Percentiles rank a stretch among this genome's conserved stretches.
These are phyloP conservation scores for Danio choprae DNA, from an alignment of 2,797 vertebrate species.

Conservation along the genomic window DNA sequence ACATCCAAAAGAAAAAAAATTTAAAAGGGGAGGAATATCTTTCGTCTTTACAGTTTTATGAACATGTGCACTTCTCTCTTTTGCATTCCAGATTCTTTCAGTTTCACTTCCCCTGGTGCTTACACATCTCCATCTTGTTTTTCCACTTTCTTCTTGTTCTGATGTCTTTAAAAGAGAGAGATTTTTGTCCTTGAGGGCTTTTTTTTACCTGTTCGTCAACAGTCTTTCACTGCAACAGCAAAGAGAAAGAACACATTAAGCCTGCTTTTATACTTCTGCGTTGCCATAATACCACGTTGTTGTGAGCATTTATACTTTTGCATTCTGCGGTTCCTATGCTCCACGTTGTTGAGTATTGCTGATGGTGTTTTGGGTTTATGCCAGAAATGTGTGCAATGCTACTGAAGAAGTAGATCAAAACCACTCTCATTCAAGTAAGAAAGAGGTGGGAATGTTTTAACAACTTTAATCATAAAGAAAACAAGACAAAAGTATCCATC, in stretches of 20 bases:
- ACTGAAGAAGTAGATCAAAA: too few relatives aligned
- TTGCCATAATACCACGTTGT: too few relatives aligned
- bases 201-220: constrained; percentile 18
- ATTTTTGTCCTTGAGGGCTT: constrained; percentile 14
- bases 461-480: too few relatives aligned
- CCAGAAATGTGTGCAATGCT: too few relatives aligned
- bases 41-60: constrained; percentile 21
- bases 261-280: too few relatives aligned
- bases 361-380: too few relatives aligned
- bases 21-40: neutral
- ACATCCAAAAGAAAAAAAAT: constrained; percentile 12
- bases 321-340: too few relatives aligned
- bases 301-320: too few relatives aligned
- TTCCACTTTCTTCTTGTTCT: constrained; percentile 28
- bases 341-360: too few relatives aligned
- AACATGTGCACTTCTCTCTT: constrained; percentile 8
- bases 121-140: neutral
- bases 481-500: too few relatives aligned
- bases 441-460: too few relatives aligned
- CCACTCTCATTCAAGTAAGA: too few relatives aligned
- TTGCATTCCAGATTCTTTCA: constrained; percentile 30
- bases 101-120: constrained; percentile 42
- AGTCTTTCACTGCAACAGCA: constrained; percentile 73
- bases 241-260: neutral
- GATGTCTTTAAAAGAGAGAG: neutral